phyloP scores from a whole-genome alignment of 2,113 vertebrate species.

The Phaethon lepturus region DNA sequence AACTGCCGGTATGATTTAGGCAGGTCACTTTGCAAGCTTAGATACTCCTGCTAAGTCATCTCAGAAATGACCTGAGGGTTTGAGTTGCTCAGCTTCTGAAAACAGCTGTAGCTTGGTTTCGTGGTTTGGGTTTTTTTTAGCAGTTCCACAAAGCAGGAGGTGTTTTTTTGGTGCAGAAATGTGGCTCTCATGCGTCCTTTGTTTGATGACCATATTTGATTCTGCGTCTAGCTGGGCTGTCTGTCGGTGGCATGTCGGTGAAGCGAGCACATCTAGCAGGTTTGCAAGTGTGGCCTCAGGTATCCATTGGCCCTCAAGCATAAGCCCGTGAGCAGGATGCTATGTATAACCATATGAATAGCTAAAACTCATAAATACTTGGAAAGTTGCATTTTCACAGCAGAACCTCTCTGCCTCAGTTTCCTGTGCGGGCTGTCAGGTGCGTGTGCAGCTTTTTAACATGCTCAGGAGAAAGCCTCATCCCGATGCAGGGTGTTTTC shows the following conservation, averaged over 20 bases:
- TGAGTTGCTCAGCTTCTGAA: background rate
- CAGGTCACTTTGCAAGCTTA: background rate
- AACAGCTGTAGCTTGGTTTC: background rate
- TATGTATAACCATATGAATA: background rate
- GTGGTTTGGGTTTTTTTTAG: background rate
- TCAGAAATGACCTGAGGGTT: background rate
- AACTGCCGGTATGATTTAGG: background rate
- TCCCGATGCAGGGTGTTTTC: background rate
- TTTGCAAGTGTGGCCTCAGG: background rate
- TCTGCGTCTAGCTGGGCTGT: background rate
- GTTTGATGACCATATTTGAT: background rate
- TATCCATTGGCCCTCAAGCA: background rate
- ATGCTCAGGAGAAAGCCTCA: background rate
- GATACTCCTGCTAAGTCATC: background rate
- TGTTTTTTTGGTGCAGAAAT: background rate
- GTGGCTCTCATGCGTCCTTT: background rate
- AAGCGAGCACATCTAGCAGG: background rate
- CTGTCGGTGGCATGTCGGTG: accelerated
- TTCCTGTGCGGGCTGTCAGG: background rate
- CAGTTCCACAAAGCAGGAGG: background rate
- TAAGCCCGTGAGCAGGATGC: background rate
- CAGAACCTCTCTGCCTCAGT: background rate
- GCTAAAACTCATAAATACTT: background rate
- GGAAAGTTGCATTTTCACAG: background rate
- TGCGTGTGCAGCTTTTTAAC: background rate